Evolutionary conservation across 2,888 invertebrate genomes (phyloP), one percentile per base, ranked within the genome.

Genomic region (Oligia latruncula): DNA sequence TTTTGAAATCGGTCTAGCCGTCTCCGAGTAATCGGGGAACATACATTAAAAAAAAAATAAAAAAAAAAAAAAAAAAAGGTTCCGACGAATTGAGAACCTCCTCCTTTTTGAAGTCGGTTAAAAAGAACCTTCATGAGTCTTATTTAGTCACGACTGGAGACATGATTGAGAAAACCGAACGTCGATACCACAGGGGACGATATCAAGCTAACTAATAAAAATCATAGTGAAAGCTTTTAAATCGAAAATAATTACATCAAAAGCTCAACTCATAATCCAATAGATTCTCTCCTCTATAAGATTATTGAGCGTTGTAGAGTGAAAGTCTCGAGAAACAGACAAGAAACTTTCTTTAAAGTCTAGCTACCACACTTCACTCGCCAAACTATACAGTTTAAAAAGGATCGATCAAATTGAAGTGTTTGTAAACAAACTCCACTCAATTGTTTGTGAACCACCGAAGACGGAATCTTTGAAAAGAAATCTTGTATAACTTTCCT

Each of bases 71-170:
- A n/a, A n/a, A n/a, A n/a, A n/a, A n/a, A n/a, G n/a, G n/a, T n/a
- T n/a, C n/a, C n/a, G n/a, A n/a, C n/a, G n/a, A n/a, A n/a, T n/a
- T n/a, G n/a, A n/a, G n/a, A n/a, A n/a, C n/a, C n/a, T n/a, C n/a
- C n/a, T n/a, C n/a, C n/a, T n/a, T n/a, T n/a, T n/a, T n/a, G n/a
- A n/a, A n/a, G n/a, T n/a, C n/a, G n/a, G n/a, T n/a, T n/a, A n/a
- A n/a, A n/a, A 76, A 17, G n/a, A 62, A 65, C 13, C 17, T 58
- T 73, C 29, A 83, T 88, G 77, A 73, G 55, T 80, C 62, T 75
- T 40, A 65, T 67, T 79, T 77, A 76, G 11, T 73, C 8, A 9
- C 4, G n/a, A 0, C 0, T 6, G 2, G 17, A 29, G 8, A 43
- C 1, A 49, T 66, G 0, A 62, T 62, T 70, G 20, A n/a, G 49